Evolutionary conservation across 2,113 vertebrate genomes (phyloP).

Genomic region (Nipponia nippon): DNA sequence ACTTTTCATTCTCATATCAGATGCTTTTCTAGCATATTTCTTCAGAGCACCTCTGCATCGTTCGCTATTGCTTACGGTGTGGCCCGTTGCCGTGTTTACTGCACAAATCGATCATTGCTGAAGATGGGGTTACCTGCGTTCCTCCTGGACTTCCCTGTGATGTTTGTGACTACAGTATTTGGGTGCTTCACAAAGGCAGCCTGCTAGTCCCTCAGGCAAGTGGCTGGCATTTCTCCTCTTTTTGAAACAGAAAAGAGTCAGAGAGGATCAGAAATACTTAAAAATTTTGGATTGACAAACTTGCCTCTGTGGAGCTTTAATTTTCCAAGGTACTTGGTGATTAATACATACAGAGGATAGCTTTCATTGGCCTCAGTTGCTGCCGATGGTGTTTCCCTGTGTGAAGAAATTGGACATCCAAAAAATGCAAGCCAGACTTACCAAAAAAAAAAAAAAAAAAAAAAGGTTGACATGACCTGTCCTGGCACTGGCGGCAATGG

Average conservation of each 20-base stretch:
- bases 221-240: background rate
- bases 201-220: background rate
- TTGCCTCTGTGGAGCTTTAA: background rate
- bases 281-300: background rate
- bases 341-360: background rate
- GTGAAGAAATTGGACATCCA: background rate
- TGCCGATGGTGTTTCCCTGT: background rate
- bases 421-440: background rate
- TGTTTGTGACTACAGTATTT: background rate
- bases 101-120: background rate
- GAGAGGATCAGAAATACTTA: background rate
- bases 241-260: background rate
- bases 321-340: background rate
- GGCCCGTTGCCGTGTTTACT: background rate
- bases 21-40: background rate
- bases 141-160: background rate
- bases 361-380: background rate
- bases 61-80: accelerated
- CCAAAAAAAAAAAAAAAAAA: background rate
- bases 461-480: background rate
- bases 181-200: background rate
- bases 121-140: background rate
- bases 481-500: background rate
- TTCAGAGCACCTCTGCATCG: background rate
- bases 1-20: background rate